Conservation (phyloP, 2,113 vertebrate genomes). For the Mirza zaza region DNA sequence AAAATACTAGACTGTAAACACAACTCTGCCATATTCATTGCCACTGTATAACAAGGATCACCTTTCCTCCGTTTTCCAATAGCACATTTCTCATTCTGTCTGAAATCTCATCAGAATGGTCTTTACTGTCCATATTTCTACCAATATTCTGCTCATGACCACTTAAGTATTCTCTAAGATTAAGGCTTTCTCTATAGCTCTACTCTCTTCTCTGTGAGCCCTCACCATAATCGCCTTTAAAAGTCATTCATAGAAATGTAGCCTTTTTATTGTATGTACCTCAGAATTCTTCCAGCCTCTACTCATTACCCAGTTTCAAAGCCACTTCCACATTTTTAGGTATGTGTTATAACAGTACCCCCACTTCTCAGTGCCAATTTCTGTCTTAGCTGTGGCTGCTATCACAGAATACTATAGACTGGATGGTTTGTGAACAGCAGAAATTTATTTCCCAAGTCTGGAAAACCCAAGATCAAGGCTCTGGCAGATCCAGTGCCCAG, state of each 20-base stretch:
- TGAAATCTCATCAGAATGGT: not conserved
- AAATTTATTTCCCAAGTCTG: not conserved
- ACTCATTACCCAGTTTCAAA: not conserved
- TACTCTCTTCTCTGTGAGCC: not conserved
- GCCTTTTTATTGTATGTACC: not conserved
- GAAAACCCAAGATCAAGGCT: not conserved
- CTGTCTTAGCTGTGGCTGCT: not conserved
- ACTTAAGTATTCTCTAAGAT: not conserved
- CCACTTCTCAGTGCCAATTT: not conserved
- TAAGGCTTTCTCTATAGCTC: not conserved
- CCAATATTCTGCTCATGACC: not conserved
- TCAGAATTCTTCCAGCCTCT: not conserved
- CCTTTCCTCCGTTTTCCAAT: not conserved
- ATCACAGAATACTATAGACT: not conserved
- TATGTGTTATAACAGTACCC: not conserved
- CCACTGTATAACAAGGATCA: not conserved
- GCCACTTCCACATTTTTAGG: not conserved
- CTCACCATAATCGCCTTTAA: not conserved
- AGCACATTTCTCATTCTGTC: not conserved
- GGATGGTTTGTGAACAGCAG: not conserved
- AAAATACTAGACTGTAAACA: not conserved
- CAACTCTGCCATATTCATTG: not conserved
- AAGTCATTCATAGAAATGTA: not conserved
- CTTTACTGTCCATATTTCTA: not conserved
- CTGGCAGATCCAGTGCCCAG: too few relatives aligned